Percentiles rank a stretch among this genome's conserved stretches.
Evolutionary conservation across 2,113 vertebrate species (phyloP).

Genomic region (Peromyscus leucopus): DNA sequence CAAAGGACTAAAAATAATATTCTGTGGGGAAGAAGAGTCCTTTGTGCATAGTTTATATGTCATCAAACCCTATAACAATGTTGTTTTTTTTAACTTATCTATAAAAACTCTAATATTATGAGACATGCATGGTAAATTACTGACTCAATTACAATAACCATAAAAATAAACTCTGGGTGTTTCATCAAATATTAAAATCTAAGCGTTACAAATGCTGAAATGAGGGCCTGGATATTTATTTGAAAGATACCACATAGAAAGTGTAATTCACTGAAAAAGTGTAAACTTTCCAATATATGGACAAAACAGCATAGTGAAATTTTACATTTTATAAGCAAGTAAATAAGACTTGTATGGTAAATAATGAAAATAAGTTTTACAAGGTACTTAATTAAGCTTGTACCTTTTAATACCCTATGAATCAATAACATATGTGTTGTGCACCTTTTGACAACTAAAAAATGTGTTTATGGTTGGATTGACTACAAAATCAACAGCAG

Average conservation of each 20-base stretch:
- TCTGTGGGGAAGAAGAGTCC: neutral
- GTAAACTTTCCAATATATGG: neutral
- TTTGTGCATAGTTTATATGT: neutral
- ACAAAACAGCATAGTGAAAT: neutral
- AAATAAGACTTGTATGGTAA: neutral
- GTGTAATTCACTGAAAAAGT: neutral
- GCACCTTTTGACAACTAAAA: neutral
- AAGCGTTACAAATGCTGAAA: neutral
- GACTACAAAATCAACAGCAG: neutral
- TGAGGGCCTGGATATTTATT: neutral
- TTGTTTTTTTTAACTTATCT: constrained; percentile 20
- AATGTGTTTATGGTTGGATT: neutral
- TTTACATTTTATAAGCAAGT: neutral
- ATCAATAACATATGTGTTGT: neutral
- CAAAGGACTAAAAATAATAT: neutral
- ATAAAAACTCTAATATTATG: neutral
- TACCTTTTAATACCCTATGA: neutral
- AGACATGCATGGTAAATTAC: neutral
- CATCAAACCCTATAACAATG: neutral
- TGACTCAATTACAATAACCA: neutral
- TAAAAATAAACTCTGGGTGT: constrained; percentile 7
- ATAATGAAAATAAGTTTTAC: neutral
- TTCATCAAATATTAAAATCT: constrained; percentile 42
- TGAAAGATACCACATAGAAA: neutral
- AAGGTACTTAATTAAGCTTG: neutral